Percentiles rank a stretch among this genome's conserved stretches.
Conservation (phyloP, 2,797 vertebrate species). For the Neopelma chrysocephalum region DNA sequence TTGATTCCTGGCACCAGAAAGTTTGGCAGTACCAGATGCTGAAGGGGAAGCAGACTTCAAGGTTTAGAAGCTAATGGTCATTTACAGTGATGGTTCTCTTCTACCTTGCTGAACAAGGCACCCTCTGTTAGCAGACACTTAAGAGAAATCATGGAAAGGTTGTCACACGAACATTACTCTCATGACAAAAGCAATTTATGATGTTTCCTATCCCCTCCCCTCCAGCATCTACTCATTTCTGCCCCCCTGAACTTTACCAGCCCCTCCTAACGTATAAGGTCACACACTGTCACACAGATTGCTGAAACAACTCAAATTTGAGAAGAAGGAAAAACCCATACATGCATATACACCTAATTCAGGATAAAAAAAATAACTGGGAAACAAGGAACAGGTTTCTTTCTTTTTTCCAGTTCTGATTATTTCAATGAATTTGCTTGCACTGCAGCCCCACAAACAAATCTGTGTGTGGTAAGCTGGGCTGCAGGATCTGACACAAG, state of each 20-base stretch:
- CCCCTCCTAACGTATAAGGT: not conserved
- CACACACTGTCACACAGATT: not conserved
- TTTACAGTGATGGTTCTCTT: not conserved
- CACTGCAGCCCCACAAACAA: not conserved
- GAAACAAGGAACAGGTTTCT: not conserved
- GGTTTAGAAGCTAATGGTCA: not conserved
- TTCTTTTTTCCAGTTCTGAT: not conserved
- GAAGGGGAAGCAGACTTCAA: not conserved
- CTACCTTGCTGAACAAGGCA: not conserved
- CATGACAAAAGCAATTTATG: not conserved
- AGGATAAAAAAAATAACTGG: not conserved
- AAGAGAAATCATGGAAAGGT: not conserved
- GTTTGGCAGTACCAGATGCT: not conserved
- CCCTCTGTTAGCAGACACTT: not conserved
- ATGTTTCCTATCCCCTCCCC: not conserved
- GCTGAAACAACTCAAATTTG: not conserved
- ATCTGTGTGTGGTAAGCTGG: not conserved
- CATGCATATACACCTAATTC: rapidly evolving
- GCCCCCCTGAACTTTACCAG: not conserved
- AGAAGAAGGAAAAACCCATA: not conserved
- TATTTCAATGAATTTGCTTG: not conserved
- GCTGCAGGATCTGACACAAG: not conserved
- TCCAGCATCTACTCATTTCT: not conserved
- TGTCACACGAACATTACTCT: not conserved
- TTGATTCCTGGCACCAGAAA: not conserved